Evolutionary conservation across 2,113 vertebrate species (phyloP), one percentile per base, ranked within the genome.

Genomic region (Bos indicus): DNA sequence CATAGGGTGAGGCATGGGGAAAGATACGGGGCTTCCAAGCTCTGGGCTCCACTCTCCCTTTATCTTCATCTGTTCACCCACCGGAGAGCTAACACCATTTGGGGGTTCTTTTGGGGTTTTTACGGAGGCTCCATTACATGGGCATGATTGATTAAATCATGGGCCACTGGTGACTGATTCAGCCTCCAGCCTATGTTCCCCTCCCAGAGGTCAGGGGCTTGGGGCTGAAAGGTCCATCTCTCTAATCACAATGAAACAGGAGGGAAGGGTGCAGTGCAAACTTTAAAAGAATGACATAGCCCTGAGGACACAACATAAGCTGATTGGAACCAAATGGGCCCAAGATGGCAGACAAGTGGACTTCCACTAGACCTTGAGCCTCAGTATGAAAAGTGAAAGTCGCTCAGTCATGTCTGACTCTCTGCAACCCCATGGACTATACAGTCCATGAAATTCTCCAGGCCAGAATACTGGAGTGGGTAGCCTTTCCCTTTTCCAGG

Each of bases 41-140:
- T 71, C 21, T 12, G 56, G 57, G 43, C 0, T 0, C 14, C 56
- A 0, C 56, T 5, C 14, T 7, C 57, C 43, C 46, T 25, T 1
- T 9, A 30, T 52, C 33, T 36, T 33, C 33, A 23, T 1, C 7
- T 40, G 52, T 43, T 56, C 51, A 56, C 12, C 52, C 43, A 26
- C 74, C 2, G 7, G 2, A 40, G n/a, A 36, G 13, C 21, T 59
- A 40, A 33, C 23, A 3, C 30, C 14, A 52, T 25, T 56, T 36
- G 13, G 81, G 30, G 52, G 3, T 15, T 36, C 56, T 14, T 48
- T 15, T 25, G 21, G 57, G 28, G 6, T 8, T 51, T 64, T 64
- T 33, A 33, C 0, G 2, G 28, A 87, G 57, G 9, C 16, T 85
- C 11, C 28, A 25, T 33, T 33, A 16, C 12, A 46, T 40, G 56